These are phyloP conservation scores for Ceramica pisi DNA, from an alignment of 2,888 invertebrate species.

Conservation along the genomic window DNA sequence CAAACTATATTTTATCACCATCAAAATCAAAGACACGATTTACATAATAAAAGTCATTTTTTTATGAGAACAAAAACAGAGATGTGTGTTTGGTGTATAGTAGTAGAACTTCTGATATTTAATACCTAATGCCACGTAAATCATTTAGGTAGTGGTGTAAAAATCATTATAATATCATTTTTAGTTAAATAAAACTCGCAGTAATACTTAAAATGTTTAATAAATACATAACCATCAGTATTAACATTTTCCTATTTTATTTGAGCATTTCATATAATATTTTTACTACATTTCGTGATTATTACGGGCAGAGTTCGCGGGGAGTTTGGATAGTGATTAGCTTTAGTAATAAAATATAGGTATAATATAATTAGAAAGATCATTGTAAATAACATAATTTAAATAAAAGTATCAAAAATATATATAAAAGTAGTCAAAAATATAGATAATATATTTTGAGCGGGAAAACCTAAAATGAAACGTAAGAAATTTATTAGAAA, in stretches of 20 bases:
- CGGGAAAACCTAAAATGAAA: neutral
- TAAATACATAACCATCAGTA: conserved; percentile 84
- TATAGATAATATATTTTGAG: neutral
- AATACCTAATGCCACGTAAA: too few species aligned
- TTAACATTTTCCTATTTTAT: conserved; percentile 75
- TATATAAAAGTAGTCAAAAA: neutral
- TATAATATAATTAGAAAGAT: neutral
- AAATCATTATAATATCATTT: too few species aligned
- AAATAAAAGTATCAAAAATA: neutral
- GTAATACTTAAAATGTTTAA: conserved; percentile 77
- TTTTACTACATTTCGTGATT: conserved; percentile 66
- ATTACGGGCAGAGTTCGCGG: conserved; percentile 51
- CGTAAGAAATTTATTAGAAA: neutral
- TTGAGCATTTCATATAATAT: conserved; percentile 60
- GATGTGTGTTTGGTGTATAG: too few species aligned
- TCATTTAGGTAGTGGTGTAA: too few species aligned
- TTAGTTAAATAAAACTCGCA: conserved; percentile 46
- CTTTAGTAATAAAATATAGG: neutral
- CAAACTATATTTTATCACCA: too few species aligned
- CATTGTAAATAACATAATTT: neutral
- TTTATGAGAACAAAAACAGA: too few species aligned
- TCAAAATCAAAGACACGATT: too few species aligned
- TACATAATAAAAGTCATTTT: too few species aligned
- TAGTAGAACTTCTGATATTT: too few species aligned
- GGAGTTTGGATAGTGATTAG: neutral